Evolutionary conservation across 2,888 invertebrate genomes (phyloP).

Genomic region (Drosophila anomalipes): DNA sequence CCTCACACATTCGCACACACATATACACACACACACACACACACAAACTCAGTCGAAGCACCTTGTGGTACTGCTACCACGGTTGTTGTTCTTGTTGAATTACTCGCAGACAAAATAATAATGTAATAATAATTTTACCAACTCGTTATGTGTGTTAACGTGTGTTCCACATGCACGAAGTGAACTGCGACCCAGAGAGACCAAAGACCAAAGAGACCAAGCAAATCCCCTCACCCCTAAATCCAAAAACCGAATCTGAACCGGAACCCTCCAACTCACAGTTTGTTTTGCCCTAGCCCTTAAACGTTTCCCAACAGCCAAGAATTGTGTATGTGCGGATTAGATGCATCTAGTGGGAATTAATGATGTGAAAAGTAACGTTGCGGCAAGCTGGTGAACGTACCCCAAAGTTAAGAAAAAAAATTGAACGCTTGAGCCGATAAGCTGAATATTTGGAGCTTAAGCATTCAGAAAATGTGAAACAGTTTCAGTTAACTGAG

Average conservation of each 20-base stretch:
- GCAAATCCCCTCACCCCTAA: background rate
- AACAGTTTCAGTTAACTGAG: background rate
- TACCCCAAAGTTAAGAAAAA: background rate
- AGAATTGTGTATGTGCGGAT: conserved; percentile 50
- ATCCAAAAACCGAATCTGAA: background rate
- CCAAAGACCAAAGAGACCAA: conserved; percentile 11
- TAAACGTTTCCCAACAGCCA: conserved; percentile 25
- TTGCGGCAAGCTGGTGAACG: conserved; percentile 6
- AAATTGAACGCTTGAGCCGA: background rate
- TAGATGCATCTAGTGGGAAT: conserved; percentile 57
- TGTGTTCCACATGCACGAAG: conserved; percentile 49
- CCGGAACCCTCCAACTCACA: background rate
- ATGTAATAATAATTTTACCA: conserved; percentile 82
- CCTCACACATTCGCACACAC: conserved; percentile 44
- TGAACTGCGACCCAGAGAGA: conserved; percentile 28
- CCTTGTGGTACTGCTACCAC: conserved; percentile 28
- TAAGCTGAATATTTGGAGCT: background rate
- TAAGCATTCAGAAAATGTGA: background rate
- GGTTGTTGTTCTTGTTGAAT: conserved; percentile 52
- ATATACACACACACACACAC: conserved; percentile 19
- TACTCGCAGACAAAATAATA: conserved; percentile 79
- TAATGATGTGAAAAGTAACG: conserved; percentile 65
- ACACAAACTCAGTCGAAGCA: conserved; percentile 3
- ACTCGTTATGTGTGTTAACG: conserved; percentile 61
- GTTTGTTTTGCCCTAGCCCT: background rate